Conservation (phyloP, 2,797 vertebrate species). For the Hoplostethus mediterraneus region DNA sequence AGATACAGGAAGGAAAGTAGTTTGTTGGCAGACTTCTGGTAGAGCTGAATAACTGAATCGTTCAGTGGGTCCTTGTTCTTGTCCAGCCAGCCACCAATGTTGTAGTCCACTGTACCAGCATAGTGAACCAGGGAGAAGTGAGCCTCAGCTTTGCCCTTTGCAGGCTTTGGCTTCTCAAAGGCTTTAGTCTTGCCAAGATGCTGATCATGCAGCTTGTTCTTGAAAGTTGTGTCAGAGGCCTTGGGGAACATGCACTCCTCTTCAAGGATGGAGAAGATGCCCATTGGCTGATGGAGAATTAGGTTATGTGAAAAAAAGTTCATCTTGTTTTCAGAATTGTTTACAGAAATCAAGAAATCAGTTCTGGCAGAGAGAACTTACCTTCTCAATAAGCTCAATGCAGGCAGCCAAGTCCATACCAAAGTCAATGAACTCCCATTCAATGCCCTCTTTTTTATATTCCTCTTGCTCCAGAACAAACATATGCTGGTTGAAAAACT, state of each 20-base stretch:
- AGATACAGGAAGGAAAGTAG: slow-evolving; percentile 83
- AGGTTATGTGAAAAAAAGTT: not conserved
- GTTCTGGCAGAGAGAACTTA: slow-evolving; percentile 26
- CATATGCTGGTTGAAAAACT: slow-evolving; percentile 87
- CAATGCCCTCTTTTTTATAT: slow-evolving; percentile 84
- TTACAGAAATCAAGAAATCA: not conserved
- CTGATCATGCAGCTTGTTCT: slow-evolving; percentile 91
- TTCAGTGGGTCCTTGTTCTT: slow-evolving; percentile 93
- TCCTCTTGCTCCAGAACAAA: slow-evolving; percentile 87
- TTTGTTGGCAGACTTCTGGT: slow-evolving; percentile 89
- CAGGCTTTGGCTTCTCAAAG: slow-evolving; percentile 87
- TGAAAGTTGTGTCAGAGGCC: slow-evolving; percentile 86
- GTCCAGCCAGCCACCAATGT: slow-evolving; percentile 88
- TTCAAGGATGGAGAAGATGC: slow-evolving; percentile 35
- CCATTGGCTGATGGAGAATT: slow-evolving; percentile 65
- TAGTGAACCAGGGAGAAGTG: slow-evolving; percentile 90
- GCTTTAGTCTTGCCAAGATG: slow-evolving; percentile 88
- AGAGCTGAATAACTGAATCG: slow-evolving; percentile 87
- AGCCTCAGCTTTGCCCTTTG: slow-evolving; percentile 88
- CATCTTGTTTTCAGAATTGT: not conserved
- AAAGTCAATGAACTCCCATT: slow-evolving; percentile 84
- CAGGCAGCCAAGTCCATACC: slow-evolving; percentile 76
- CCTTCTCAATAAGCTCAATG: slow-evolving; percentile 88
- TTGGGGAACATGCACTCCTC: slow-evolving; percentile 75
- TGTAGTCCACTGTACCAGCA: slow-evolving; percentile 91